Conservation (phyloP, 2,113 vertebrate species). For the Pimephales promelas region DNA sequence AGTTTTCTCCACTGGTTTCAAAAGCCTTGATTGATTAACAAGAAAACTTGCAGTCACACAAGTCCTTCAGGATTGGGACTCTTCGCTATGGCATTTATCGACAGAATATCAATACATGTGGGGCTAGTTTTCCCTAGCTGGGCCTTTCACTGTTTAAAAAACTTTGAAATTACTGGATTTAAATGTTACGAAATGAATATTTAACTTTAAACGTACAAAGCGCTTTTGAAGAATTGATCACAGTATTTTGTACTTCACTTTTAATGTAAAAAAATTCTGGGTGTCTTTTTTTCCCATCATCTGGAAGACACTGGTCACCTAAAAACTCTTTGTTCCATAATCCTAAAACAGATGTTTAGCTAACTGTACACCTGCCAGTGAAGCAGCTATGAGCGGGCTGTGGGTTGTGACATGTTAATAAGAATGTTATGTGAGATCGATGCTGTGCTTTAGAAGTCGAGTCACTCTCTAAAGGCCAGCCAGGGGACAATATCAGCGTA, state of each 20-base stretch:
- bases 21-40: conserved; percentile 48
- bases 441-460: conserved; percentile 76
- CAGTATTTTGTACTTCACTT: conserved; percentile 73
- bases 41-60: conserved; percentile 41
- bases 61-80: conserved; percentile 39
- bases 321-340: conserved; percentile 76
- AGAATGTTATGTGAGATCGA: conserved; percentile 66
- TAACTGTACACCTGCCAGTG: conserved; percentile 73
- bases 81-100: conserved; percentile 38
- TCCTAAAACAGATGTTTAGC: conserved; percentile 84
- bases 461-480: conserved; percentile 73
- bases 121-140: conserved; percentile 14
- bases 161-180: conserved; percentile 9
- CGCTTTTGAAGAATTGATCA: neutral
- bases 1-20: conserved; percentile 26
- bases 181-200: neutral
- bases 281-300: conserved; percentile 80
- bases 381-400: neutral
- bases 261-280: conserved; percentile 82
- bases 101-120: conserved; percentile 41
- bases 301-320: conserved; percentile 81
- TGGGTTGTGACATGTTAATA: conserved; percentile 42
- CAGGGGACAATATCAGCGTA: conserved; percentile 65
- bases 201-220: too few relatives aligned
- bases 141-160: neutral